Percentiles rank a stretch among this genome's conserved stretches.
Evolutionary conservation across 1,140 invertebrate species (phyloP).

Genomic region (Drosophila simulans): DNA sequence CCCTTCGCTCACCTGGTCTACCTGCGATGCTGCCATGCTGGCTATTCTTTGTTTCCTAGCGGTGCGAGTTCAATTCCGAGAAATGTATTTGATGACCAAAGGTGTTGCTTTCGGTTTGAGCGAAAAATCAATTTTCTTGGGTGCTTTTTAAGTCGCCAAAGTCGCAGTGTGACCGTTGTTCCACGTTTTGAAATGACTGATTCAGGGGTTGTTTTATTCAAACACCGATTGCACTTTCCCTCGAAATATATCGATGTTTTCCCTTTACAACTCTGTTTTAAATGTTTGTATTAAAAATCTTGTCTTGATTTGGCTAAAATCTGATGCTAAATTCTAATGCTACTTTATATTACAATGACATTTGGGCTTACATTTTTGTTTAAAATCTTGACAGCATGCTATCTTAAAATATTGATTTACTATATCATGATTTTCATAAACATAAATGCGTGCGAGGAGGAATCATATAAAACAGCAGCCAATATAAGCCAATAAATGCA

Average conservation of each 20-base stretch:
- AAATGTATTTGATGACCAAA: slow-evolving; percentile 3
- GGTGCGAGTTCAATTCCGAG: slow-evolving; percentile 4
- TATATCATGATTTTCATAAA: too few relatives aligned
- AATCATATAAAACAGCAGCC: too few relatives aligned
- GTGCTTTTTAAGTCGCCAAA: slow-evolving; percentile 10
- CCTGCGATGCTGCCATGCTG: slow-evolving; percentile 68
- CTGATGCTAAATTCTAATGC: too few relatives aligned
- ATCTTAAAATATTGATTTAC: too few relatives aligned
- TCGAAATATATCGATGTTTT: neutral
- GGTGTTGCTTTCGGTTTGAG: slow-evolving; percentile 21
- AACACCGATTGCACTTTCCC: neutral
- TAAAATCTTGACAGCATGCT: too few relatives aligned
- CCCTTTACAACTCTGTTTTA: neutral
- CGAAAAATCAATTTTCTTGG: slow-evolving; percentile 40
- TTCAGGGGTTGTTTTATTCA: neutral
- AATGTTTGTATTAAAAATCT: neutral
- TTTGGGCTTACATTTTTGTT: too few relatives aligned
- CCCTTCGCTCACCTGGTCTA: slow-evolving; percentile 63
- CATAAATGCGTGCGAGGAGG: too few relatives aligned
- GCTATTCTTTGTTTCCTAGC: slow-evolving; percentile 12
- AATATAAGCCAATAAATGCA: too few relatives aligned
- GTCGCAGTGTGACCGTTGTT: slow-evolving; percentile 1
- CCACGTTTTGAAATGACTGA: neutral
- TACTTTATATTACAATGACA: too few relatives aligned
- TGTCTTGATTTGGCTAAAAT: too few relatives aligned